Evolutionary conservation across 2,888 invertebrate genomes (phyloP), one percentile per base, ranked within the genome.

Genomic region (Machimus rusticus): DNA sequence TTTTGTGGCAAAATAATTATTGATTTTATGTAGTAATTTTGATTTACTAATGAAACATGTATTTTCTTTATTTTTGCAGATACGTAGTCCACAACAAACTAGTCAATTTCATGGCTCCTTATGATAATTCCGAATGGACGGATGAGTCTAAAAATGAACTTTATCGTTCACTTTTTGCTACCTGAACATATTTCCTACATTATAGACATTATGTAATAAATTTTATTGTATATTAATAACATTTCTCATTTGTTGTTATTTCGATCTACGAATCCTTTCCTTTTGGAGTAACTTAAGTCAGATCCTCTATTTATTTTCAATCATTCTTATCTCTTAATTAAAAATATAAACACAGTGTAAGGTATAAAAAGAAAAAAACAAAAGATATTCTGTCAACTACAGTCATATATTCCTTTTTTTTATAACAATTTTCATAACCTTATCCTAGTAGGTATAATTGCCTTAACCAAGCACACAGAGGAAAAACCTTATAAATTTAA

Each of bases 71-170:
- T 51, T 51, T 46, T 89, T 89, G 34, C 87, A 93, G 92, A 4
- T 98, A 97, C 92, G 95, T 95, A 88, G 96, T 98, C 1, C 97
- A 98, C 91, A 95, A 96, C 86, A 96, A 98, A 91, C 92, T 99
- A 84, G 95, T 98, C 0, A 98, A 98, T 93, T 98, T 96, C 91
- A 97, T 98, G 98, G 97, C 98, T 1, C 96, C 98, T 0, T 95
- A 96, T 89, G 94, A 95, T 76, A 93, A 93, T 88, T 93, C 92
- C 16, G 93, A 93, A 0, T 97, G 97, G 96, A 95, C 95, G 1
- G 96, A 97, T 89, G 96, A 96, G 86, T 96, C 97, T 6, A 96
- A 95, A 91, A 95, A 95, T 91, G 97, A 98, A 92, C 92, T 98
- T 88, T 97, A 95, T 91, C 95, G 94, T 92, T 98, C 98, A 0